phyloP scores from a whole-genome alignment of 2,797 vertebrate genomes.

The Dallia pectoralis region DNA sequence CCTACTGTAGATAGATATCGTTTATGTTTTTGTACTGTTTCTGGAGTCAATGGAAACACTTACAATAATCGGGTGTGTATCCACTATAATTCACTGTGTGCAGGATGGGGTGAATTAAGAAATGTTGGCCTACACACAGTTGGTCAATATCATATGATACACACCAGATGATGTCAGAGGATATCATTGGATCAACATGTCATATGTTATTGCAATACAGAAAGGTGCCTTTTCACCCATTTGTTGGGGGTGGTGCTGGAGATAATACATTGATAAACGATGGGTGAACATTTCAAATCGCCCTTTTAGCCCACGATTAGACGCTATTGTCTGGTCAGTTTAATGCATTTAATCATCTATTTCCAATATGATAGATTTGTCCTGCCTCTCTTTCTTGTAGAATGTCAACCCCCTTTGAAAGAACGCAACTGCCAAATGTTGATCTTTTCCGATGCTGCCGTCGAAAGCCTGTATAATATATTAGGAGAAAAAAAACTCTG shows the following conservation, averaged over 20 bases:
- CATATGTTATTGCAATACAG: not conserved
- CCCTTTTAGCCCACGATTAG: not conserved
- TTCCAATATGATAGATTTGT: not conserved
- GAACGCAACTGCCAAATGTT: constrained; percentile 91
- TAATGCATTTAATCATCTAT: not conserved
- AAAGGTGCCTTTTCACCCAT: not conserved
- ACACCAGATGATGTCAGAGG: not conserved
- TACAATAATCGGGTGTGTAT: no score
- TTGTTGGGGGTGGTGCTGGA: not conserved
- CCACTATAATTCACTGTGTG: no score
- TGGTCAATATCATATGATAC: not conserved
- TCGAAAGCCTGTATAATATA: constrained; percentile 83
- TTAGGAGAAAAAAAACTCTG: constrained; percentile 27
- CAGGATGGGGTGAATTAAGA: no score
- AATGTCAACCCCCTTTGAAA: constrained; percentile 90
- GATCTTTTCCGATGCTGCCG: constrained; percentile 86
- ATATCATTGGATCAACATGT: not conserved
- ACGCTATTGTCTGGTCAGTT: not conserved
- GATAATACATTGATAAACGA: not conserved
- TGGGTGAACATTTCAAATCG: not conserved
- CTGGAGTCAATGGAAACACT: no score
- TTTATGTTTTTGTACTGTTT: no score
- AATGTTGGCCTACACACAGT: no score
- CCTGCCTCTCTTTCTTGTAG: constrained; percentile 84
- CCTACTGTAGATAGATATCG: no score